Percentiles rank a stretch among this genome's conserved stretches.
phyloP scores from a whole-genome alignment of 2,113 vertebrate genomes.

The Sigmodon hispidus region DNA sequence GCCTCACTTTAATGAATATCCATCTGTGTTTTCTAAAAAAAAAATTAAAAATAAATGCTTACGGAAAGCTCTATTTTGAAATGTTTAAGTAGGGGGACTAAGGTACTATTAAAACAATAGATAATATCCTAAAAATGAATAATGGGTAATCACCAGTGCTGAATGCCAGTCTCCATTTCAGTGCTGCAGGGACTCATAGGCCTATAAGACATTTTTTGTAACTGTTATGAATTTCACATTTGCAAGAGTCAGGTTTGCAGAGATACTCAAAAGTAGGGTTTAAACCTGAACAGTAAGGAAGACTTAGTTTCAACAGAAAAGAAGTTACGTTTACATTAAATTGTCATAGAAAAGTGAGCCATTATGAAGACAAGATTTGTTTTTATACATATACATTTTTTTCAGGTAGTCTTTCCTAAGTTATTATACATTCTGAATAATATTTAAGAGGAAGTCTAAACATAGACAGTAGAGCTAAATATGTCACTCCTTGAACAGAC shows the following conservation, averaged over 20 bases:
- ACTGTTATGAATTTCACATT: slow-evolving; percentile 1
- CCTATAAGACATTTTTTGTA: neutral
- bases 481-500: neutral
- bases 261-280: neutral
- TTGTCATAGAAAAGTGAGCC: neutral
- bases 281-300: neutral
- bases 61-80: neutral
- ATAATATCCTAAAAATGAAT: slow-evolving; percentile 4
- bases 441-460: neutral
- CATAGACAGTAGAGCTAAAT: neutral
- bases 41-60: too few species aligned
- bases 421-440: neutral
- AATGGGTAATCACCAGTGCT: neutral
- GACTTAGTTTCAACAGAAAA: neutral
- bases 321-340: neutral
- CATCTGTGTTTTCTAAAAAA: slow-evolving; percentile 33
- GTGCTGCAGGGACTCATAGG: neutral
- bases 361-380: neutral
- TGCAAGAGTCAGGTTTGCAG: neutral
- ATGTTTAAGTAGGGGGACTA: neutral
- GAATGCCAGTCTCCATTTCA: neutral
- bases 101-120: neutral
- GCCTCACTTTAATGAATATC: slow-evolving; percentile 42
- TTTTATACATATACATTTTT: neutral
- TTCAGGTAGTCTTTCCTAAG: neutral